Conservation (phyloP, 2,113 vertebrate species). For the Syrmaticus mikado region DNA sequence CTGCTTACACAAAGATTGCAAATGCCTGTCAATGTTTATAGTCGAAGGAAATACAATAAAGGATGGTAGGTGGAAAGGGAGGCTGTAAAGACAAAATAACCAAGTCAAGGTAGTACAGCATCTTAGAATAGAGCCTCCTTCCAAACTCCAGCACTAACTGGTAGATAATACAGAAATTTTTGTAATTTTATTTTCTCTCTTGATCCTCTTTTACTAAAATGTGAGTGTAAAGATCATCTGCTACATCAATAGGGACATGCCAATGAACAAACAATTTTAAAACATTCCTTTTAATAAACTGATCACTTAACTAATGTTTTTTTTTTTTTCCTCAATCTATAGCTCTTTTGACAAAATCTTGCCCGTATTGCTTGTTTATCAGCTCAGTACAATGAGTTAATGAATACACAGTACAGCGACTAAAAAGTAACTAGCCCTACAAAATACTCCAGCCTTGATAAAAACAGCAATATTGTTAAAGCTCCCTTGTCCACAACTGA, state of each 20-base stretch:
- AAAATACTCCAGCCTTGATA: not conserved
- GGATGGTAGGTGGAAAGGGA: not conserved
- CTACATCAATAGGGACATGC: not conserved
- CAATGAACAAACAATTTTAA: not conserved
- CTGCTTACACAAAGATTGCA: not conserved
- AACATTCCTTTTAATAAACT: not conserved
- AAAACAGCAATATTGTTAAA: not conserved
- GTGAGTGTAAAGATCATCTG: not conserved
- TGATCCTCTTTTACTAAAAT: not conserved
- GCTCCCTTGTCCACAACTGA: not conserved
- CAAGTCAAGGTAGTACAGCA: not conserved
- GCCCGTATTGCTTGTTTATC: not conserved
- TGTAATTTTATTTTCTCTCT: not conserved
- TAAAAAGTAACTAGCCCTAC: not conserved
- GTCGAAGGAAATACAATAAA: not conserved
- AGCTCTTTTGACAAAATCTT: not conserved
- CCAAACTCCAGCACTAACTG: not conserved
- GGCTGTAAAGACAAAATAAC: not conserved
- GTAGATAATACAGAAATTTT: not conserved
- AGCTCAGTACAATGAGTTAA: not conserved
- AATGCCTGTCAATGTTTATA: not conserved
- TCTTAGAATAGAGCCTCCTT: not conserved
- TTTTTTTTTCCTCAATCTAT: not conserved
- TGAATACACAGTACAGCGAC: not conserved
- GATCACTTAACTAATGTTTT: not conserved